A percentile compares a stretch with the other conserved stretches of the same genome.
These are phyloP conservation scores for Desoria tigrina DNA, from an alignment of 2,888 invertebrate genomes.

Conservation along the genomic window DNA sequence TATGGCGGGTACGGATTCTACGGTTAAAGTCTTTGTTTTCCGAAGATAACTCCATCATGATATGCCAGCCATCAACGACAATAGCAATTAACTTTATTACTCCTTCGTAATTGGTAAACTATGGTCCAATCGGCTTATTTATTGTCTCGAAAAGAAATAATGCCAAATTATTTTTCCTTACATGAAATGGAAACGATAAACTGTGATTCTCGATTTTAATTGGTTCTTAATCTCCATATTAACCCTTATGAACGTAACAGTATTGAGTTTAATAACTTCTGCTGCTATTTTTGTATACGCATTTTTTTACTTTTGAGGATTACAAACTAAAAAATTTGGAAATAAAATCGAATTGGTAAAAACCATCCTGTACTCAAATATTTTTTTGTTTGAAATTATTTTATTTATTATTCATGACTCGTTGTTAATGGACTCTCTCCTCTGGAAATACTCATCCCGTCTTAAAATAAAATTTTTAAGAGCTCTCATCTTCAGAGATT, in stretches of 20 bases:
- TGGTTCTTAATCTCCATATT: constrained; percentile 4
- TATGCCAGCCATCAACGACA: constrained; percentile 13
- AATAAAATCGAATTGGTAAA: too few species aligned
- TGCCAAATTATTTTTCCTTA: not conserved
- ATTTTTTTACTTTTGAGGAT: too few species aligned
- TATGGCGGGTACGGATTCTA: constrained; percentile 46
- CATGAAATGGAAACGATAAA: not conserved
- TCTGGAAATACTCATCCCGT: too few species aligned
- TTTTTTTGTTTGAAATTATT: too few species aligned
- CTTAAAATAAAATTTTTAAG: not conserved
- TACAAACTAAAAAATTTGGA: too few species aligned
- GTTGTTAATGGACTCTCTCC: too few species aligned
- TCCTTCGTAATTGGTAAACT: not conserved
- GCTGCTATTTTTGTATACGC: not conserved
- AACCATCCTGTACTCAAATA: too few species aligned
- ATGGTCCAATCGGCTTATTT: constrained; percentile 9
- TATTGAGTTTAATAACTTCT: too few species aligned
- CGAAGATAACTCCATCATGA: not conserved
- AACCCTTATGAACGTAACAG: not conserved
- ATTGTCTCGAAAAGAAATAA: not conserved
- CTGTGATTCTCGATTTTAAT: constrained; percentile 7
- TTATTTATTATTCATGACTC: too few species aligned
- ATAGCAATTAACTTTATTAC: constrained; percentile 15
- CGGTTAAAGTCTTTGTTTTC: constrained; percentile 36
- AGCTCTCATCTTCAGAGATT: constrained; percentile 1